phyloP scores from a whole-genome alignment of 2,113 vertebrate species.

The Tichodroma muraria region DNA sequence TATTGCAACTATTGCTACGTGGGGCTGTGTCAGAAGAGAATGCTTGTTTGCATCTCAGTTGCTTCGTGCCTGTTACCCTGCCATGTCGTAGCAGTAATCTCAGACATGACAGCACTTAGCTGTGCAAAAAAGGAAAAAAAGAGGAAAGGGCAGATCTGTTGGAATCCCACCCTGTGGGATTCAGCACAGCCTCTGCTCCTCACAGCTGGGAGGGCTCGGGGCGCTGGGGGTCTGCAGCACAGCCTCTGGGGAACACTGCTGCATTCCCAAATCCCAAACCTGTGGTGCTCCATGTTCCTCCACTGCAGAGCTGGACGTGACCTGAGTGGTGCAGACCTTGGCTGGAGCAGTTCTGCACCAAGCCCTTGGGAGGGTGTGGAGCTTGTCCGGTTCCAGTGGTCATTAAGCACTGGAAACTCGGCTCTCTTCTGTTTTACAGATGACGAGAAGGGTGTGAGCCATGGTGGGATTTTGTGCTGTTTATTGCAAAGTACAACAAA shows the following conservation, averaged over 20 bases:
- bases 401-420: not conserved
- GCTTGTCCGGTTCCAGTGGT: not conserved
- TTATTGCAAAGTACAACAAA: not conserved
- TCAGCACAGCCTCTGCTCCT: not conserved
- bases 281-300: fast-evolving
- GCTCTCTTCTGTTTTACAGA: not conserved
- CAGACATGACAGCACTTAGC: not conserved
- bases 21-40: not conserved
- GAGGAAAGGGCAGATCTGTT: not conserved
- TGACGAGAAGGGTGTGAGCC: not conserved
- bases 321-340: not conserved
- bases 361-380: too few species aligned
- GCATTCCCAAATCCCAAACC: not conserved
- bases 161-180: not conserved
- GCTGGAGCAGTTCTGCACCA: not conserved
- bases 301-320: not conserved
- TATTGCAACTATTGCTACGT: not conserved
- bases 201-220: not conserved
- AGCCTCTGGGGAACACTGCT: not conserved
- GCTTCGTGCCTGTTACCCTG: not conserved
- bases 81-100: not conserved
- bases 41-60: not conserved
- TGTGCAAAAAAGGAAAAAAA: not conserved
- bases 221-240: not conserved
- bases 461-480: not conserved